Base-by-base conservation (phyloP, 2,113 vertebrate genomes). In the Pantherophis guttatus region DNA sequence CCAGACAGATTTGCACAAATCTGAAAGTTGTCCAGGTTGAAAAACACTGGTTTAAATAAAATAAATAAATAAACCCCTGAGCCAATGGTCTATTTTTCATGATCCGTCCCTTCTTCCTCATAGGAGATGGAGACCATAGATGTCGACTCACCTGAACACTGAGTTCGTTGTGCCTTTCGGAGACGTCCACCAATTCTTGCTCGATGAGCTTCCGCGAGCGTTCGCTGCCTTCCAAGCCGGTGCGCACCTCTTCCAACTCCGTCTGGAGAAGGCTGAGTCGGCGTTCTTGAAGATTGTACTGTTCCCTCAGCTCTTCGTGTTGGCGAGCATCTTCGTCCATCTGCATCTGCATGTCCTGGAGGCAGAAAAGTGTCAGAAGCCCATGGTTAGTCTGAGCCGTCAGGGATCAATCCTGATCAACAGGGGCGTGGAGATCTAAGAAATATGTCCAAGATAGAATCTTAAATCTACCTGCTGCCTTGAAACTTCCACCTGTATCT, bases 211-310 rank as follows among this genome's bases (percentile, higher is more conserved):
- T 98, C 87, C 65, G 93, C 1, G 97, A 96, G 33, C 96, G 94
- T 94, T 98, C 91, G 0, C 97, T 98, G 81, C 97, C 97, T 94
- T 98, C 97, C 94, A 97, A 96, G 50, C 95, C 90, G 0, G 94
- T 96, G 85, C 96, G 95, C 8, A 90, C 93, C 94, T 97, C 97
- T 94, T 98, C 97, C 94, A 98, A 92, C 94, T 98, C 97, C 0
- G 91, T 96, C 91, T 97, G 95, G 91, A 97, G 91, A 5, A 97
- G 94, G 91, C 96, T 97, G 92, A 98, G 96, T 3, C 92, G 89
- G 13, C 97, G 94, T 94, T 98, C 97, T 95, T 98, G 97, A 13
- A 98, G 96, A 90, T 94, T 97, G 95, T 97, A 97, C 95, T 98
- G 97, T 94, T 98, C 97, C 39, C 97, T 94, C 65, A 98, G 97